These are phyloP conservation scores for Alexandromys fortis DNA, from an alignment of 2,113 vertebrate genomes.

Conservation along the genomic window DNA sequence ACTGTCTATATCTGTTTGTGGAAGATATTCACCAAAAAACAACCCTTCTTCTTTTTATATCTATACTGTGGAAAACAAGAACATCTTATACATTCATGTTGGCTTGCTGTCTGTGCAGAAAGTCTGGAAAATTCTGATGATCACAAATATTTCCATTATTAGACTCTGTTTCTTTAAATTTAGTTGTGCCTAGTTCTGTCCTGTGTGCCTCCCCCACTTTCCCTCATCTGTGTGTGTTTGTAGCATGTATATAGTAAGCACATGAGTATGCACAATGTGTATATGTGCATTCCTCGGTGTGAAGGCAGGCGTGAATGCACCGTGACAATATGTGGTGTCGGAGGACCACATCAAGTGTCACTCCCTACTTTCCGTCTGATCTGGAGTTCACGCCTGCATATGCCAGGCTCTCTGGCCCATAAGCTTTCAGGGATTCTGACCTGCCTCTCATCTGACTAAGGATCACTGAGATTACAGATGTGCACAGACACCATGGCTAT, in stretches of 20 bases:
- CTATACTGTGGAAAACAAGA: background rate
- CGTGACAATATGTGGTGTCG: background rate
- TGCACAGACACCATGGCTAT: background rate
- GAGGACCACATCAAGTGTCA: background rate
- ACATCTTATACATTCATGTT: background rate
- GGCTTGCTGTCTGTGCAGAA: background rate
- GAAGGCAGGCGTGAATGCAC: too few relatives aligned
- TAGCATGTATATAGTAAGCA: background rate
- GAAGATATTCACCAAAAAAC: background rate
- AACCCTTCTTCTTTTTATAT: background rate
- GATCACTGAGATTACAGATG: background rate
- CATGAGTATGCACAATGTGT: background rate
- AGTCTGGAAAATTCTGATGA: background rate
- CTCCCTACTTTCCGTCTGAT: background rate
- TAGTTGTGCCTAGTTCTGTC: background rate
- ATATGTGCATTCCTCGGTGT: too few relatives aligned
- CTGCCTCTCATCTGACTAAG: background rate
- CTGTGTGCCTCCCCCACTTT: background rate
- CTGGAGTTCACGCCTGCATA: background rate
- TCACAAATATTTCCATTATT: background rate
- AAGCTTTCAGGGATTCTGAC: background rate
- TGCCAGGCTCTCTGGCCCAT: background rate
- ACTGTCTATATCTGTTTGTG: background rate
- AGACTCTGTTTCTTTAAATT: background rate
- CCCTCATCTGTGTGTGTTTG: background rate